Evolutionary conservation across 1,140 invertebrate genomes (phyloP), one percentile per base, ranked within the genome.

Genomic region (Lethrus apterus): DNA sequence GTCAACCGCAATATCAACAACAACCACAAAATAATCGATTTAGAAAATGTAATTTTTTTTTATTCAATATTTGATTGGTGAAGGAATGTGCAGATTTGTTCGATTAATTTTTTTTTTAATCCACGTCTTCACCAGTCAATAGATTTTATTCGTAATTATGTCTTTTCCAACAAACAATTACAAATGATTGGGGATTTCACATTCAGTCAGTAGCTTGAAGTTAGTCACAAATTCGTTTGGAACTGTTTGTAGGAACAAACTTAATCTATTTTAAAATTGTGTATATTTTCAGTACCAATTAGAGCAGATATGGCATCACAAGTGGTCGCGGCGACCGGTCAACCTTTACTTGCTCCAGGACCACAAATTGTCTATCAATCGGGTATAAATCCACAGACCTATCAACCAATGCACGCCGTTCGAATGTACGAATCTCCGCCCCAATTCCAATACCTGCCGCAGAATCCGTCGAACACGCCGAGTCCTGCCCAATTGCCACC

Each of bases 301-400:
- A 70, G 42, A 18, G 71, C 77, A 34, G 80, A 82, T 50, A 69
- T 81, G 55, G 70, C 78, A 14, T 78, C 77, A 14, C 81, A 82
- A 57, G 83, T 84, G 8, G 75, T 76, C 9, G 78, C 77, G 1
- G 86, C 85, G 30, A 90, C 87, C 24, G 88, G 88, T 1, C 87
- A 89, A 61, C 88, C 88, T 3, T 68, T 93, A 38, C 68, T 91
- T 53, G 81, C 86, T 21, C 83, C 85, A 8, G 82, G 79, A 3
- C 83, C 86, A 11, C 60, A 81, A 55, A 77, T 75, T 56, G 74
- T 62, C 45, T 78, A 75, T 60, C 72, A 71, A 14, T 52, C 57
- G 14, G 48, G 51, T 18, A 47, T 63, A 5, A 76, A 80, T 63
- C 75, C 76, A 51, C 77, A 78, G 55, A 74, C 78, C 62, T 70